Evolutionary conservation across 2,113 vertebrate genomes (phyloP), one percentile per base, ranked within the genome.

Genomic region (Halcyon senegalensis): DNA sequence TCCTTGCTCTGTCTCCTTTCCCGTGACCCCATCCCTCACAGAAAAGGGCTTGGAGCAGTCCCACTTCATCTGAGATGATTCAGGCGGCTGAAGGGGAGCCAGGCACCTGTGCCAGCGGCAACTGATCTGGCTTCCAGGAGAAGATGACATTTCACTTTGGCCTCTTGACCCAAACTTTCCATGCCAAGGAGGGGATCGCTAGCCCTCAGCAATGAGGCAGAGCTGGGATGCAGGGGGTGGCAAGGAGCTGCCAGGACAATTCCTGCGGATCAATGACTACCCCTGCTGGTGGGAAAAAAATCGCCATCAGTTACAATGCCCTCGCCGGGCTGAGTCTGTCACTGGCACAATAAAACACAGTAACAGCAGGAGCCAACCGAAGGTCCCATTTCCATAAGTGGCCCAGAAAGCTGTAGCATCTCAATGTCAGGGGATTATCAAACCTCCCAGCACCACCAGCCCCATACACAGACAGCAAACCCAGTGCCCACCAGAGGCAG

Each of bases 211-310:
- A 85, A 50, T 4, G 4, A 30, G 86, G 35, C 41, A 60, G 64
- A 79, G 28, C 48, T 11, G 69, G 30, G 73, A 51, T 8, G 58
- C 10, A 20, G 3, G 2, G 43, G 8, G 46, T 79, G 55, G 33
- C 58, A 64, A 75, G 35, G 30, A 79, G 21, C 84, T 7, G 66
- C 85, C 69, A 59, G 70, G 72, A 93, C 73, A 85, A 77, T 64
- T 89, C 75, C 11, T 86, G 85, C 95, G 81, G 96, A 94, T 84
- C 93, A 90, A 95, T 88, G 87, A 75, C 96, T 97, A 96, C 96
- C 97, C 90, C 97, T 97, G 96, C 95, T 97, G 96, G 97, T 48
- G 50, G 73, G 59, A 94, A 90, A 77, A 87, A 86, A 81, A 86
- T 76, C 53, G 55, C 19, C 78, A 13, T 75, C n/a, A 53, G 17